Evolutionary conservation across 2,888 invertebrate species (phyloP).

Genomic region (Cosmorhoe ocellata): DNA sequence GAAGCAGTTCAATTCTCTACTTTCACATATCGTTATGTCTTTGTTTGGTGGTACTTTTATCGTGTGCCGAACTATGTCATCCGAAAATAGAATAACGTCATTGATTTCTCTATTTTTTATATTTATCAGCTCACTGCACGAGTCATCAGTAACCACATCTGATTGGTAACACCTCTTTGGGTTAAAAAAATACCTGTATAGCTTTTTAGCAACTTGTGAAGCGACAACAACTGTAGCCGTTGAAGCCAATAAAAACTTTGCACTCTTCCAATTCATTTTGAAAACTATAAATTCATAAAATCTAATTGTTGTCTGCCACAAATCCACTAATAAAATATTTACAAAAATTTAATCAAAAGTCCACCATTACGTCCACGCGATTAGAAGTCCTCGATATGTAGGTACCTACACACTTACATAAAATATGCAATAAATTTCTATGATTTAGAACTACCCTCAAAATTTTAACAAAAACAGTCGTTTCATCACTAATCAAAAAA

Average conservation of each 20-base stretch:
- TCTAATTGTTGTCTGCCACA: constrained; percentile 13
- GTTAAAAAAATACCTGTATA: constrained; percentile 62
- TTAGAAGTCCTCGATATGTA: constrained; percentile 27
- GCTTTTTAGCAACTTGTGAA: constrained; percentile 67
- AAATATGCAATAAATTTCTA: not conserved
- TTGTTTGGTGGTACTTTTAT: constrained; percentile 65
- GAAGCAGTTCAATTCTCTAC: constrained; percentile 71
- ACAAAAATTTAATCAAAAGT: constrained; percentile 42
- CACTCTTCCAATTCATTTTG: constrained; percentile 74
- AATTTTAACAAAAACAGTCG: too few species aligned
- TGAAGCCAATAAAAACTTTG: constrained; percentile 66
- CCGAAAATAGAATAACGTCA: constrained; percentile 76
- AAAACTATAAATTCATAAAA: constrained; percentile 35
- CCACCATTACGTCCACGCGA: constrained; percentile 73
- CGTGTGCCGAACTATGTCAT: constrained; percentile 64
- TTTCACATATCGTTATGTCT: constrained; percentile 67
- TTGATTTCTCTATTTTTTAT: constrained; percentile 71
- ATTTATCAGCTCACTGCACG: constrained; percentile 56
- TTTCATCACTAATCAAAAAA: too few species aligned
- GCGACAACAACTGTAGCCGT: constrained; percentile 69
- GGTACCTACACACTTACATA: not conserved
- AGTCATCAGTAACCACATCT: constrained; percentile 49
- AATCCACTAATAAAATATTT: constrained; percentile 40
- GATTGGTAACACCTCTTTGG: constrained; percentile 41
- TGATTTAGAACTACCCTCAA: constrained; percentile 48